Evolutionary conservation across 2,888 invertebrate genomes (phyloP).

Genomic region (Miltochrista miniata): DNA sequence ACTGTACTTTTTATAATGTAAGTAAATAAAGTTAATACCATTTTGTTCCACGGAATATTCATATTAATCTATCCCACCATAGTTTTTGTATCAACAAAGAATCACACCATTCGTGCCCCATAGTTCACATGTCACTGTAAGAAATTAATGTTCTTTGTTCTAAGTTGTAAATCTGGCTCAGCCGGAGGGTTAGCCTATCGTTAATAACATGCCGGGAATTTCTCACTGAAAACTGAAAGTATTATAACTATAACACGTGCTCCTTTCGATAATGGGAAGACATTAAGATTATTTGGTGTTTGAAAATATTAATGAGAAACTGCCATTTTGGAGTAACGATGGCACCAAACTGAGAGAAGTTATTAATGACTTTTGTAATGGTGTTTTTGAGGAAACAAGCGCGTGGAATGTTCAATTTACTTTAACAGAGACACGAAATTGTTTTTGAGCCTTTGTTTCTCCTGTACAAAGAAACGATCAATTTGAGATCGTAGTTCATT

Average conservation of each 20-base stretch:
- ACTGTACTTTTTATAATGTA: too few relatives aligned
- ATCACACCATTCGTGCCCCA: constrained; percentile 47
- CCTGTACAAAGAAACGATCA: too few relatives aligned
- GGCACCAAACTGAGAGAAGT: constrained; percentile 41
- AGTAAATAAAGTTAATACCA: too few relatives aligned
- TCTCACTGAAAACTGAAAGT: constrained; percentile 49
- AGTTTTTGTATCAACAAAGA: constrained; percentile 41
- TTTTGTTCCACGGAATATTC: constrained; percentile 19
- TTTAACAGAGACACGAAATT: constrained; percentile 9
- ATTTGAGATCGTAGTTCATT: too few relatives aligned
- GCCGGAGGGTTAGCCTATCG: constrained; percentile 62
- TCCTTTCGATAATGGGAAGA: constrained; percentile 68
- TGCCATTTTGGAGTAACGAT: constrained; percentile 66
- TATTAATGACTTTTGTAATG: constrained; percentile 59
- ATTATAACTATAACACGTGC: constrained; percentile 61
- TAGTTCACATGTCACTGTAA: constrained; percentile 71
- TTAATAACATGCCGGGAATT: constrained; percentile 65
- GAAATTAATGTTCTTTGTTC: constrained; percentile 79
- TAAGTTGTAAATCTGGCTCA: constrained; percentile 68
- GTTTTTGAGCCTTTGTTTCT: background rate
- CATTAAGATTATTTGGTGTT: constrained; percentile 74
- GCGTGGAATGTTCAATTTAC: constrained; percentile 16
- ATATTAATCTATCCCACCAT: constrained; percentile 38
- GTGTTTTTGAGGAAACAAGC: constrained; percentile 41
- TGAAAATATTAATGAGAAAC: constrained; percentile 66